Base-by-base conservation (phyloP, 53 echinoderm and acorn worm species). In the Antedon mediterranea region DNA sequence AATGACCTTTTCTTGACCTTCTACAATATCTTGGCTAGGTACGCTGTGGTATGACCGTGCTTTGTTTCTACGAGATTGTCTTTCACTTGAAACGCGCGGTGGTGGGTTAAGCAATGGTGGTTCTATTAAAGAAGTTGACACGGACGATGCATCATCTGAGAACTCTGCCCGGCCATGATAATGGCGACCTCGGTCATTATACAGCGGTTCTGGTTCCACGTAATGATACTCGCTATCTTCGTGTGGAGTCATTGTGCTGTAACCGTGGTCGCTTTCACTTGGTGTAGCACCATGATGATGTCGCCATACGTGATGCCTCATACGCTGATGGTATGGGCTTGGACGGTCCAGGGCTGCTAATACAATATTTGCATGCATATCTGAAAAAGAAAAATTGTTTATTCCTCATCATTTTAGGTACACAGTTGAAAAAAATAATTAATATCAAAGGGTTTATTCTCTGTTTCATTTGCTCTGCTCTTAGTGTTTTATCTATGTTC, bases 231-330 rank as follows among this genome's bases (percentile, higher is more conserved):
- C 98, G 32, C 92, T 92, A 79, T 97, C 98, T 76, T 97, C 98
- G 72, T 97, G 98, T 18, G 98, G 98, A 30, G 98, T 97, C 98
- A 97, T 97, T 73, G 98, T 97, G 81, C 98, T 97, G 90, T 97
- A 97, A 41, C 98, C 98, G 30, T 98, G 98, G 82, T 98, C 98
- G 33, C 98, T 97, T 71, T 97, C 98, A 32, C 91, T 91, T 4
- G 91, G 91, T 23, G 91, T 88, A 32, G 89, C 87, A 9, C 90
- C 90, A 4, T 87, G 89, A 0, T 91, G 84, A 57, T 57, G 57
- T 73, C 98, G 85, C 98, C 98, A 97, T 72, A 97, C 87, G 29
- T 92, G 87, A 31, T 92, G 85, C n/a, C 98, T 81, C 70, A 87
- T 90, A 20, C 85, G 82, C 44, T 97, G 91, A 78, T 97, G 98